Evolutionary conservation across 2,888 invertebrate genomes (phyloP).

Genomic region (Thera britannica): DNA sequence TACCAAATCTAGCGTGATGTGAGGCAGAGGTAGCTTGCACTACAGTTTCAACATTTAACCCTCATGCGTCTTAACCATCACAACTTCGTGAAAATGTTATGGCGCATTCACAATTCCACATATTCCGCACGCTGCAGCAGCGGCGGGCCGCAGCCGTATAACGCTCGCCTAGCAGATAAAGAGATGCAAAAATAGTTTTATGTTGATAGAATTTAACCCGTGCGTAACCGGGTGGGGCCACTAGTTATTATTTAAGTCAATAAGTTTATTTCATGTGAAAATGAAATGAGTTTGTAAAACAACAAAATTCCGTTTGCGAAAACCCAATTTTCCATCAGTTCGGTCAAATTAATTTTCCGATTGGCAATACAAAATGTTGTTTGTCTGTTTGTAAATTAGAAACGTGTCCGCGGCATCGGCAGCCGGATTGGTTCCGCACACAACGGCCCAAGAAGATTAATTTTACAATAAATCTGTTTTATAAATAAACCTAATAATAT

Average conservation of each 20-base stretch:
- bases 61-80: too few species aligned
- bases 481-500: slow-evolving; percentile 17
- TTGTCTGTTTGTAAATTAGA: slow-evolving; percentile 56
- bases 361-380: slow-evolving; percentile 41
- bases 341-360: slow-evolving; percentile 26
- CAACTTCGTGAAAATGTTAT: too few species aligned
- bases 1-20: too few species aligned
- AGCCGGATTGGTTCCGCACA: slow-evolving; percentile 46
- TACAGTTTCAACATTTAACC: too few species aligned
- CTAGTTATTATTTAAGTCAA: background rate
- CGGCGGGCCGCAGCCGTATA: too few species aligned
- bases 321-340: slow-evolving; percentile 10
- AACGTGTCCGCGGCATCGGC: slow-evolving; percentile 53
- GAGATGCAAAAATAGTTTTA: too few species aligned
- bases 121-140: too few species aligned
- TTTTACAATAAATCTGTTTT: slow-evolving; percentile 43
- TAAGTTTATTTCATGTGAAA: background rate
- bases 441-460: slow-evolving; percentile 46
- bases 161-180: too few species aligned
- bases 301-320: background rate
- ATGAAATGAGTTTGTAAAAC: background rate
- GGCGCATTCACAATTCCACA: too few species aligned
- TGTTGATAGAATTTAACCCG: too few species aligned
- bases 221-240: background rate
- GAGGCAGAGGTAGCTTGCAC: too few species aligned